Base-by-base conservation (phyloP, 1,140 invertebrate genomes). In the Melipona quadrifasciata region DNA sequence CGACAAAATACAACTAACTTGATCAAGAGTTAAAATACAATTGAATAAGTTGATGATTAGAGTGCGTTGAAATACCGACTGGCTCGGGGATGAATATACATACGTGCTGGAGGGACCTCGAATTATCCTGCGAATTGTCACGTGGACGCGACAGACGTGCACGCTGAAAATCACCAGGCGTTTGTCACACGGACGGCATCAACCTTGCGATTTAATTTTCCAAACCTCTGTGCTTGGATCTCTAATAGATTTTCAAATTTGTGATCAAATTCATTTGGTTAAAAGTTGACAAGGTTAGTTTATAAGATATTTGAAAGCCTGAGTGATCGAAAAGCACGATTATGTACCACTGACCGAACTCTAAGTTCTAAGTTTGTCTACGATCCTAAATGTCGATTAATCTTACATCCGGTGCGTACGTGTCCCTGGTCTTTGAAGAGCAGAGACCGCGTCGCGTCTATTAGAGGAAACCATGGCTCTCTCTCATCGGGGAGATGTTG, bases 11-110 rank as follows among this genome's bases (percentile, higher is more conserved):
- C 58, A 77, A 55, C 24, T 47, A 77, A 77, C 74, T 77, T 47
- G 39, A 77, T 77, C 74, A 64, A 27, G 74, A 77, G 74, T 64
- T 64, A 65, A 77, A 77, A 77, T 65, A 34, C 74, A 47, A 77
- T 76, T 64, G 74, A 77, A 77, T 39, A 77, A 77, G 8, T 77
- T 64, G 4, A 12, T 39, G 74, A 34, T 64, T 76, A 47, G 24
- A 61, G 57, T 64, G 11, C 6, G 57, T 27, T 11, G 16, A 64
- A 65, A 64, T 64, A 39, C 8, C 53, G 24, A 39, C 6, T 0
- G 24, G n/a, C 57, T 27, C 6, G 27, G 31, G 1, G 17, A 55
- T 31, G 47, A n/a, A 58, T 77, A 34, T 65, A 27, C 17, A 47
- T 65, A 27, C 17, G 27, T 8, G 74, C 19, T 14, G 11, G 17